phyloP scores from a whole-genome alignment of 2,797 vertebrate species.

The Gymnocypris eckloni region DNA sequence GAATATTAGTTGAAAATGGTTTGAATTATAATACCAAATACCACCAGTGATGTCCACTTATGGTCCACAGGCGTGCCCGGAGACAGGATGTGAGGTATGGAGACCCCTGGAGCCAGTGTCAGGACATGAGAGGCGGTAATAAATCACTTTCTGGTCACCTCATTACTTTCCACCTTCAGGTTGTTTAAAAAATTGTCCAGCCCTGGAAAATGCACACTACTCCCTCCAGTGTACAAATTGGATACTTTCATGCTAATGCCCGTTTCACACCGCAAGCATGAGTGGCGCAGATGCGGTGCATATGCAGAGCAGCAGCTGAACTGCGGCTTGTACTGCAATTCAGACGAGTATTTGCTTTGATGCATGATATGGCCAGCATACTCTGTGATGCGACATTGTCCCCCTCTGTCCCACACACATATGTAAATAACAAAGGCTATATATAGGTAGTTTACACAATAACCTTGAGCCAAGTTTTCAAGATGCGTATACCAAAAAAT shows the following conservation, averaged over 20 bases:
- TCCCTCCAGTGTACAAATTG: conserved; percentile 23
- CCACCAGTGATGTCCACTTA: conserved; percentile 40
- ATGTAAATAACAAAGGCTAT: too few relatives aligned
- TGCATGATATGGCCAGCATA: too few relatives aligned
- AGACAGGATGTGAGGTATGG: conserved; percentile 82
- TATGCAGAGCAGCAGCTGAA: too few relatives aligned
- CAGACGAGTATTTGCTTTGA: too few relatives aligned
- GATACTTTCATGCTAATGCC: neutral
- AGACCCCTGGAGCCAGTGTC: conserved; percentile 83
- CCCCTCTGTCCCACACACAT: too few relatives aligned
- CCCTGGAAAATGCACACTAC: neutral
- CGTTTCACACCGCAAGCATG: too few relatives aligned
- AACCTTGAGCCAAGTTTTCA: too few relatives aligned
- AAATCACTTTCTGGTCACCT: conserved; percentile 23
- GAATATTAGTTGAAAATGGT: neutral
- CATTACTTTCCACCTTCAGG: neutral
- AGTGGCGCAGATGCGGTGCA: too few relatives aligned
- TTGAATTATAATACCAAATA: neutral
- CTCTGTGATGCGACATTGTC: too few relatives aligned
- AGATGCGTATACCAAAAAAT: too few relatives aligned
- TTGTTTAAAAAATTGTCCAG: neutral
- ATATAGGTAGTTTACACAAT: too few relatives aligned
- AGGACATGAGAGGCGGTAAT: conserved; percentile 79
- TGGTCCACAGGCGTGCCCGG: conserved; percentile 75
- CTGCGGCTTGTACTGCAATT: too few relatives aligned